These are phyloP conservation scores for Agrilus planipennis DNA, from an alignment of 1,140 invertebrate genomes.

Conservation along the genomic window DNA sequence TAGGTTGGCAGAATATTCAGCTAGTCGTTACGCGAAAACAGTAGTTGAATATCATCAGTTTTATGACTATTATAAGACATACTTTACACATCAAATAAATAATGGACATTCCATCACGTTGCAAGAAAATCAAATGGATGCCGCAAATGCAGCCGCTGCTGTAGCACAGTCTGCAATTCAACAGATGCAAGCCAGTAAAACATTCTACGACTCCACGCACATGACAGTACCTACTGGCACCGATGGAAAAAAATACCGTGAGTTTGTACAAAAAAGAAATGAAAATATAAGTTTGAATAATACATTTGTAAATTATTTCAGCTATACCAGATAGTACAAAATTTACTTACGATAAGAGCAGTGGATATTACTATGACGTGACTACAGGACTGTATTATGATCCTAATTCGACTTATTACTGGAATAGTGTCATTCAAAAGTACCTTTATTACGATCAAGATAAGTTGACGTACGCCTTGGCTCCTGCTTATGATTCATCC, in stretches of 20 bases:
- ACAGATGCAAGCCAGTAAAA: slow-evolving; percentile 52
- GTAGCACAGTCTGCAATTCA: slow-evolving; percentile 81
- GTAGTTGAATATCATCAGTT: slow-evolving; percentile 61
- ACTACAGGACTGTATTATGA: slow-evolving; percentile 91
- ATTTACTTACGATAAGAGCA: slow-evolving; percentile 90
- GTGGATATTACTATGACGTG: slow-evolving; percentile 94
- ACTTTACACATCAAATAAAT: slow-evolving; percentile 62
- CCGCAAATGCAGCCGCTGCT: slow-evolving; percentile 77
- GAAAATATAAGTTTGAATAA: not conserved
- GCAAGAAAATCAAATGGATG: slow-evolving; percentile 44
- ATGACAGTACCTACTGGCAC: slow-evolving; percentile 39
- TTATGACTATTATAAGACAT: slow-evolving; percentile 67
- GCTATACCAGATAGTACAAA: slow-evolving; percentile 78
- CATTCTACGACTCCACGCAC: slow-evolving; percentile 26
- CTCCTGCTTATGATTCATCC: slow-evolving; percentile 34
- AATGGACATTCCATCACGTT: slow-evolving; percentile 44
- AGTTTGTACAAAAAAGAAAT: slow-evolving; percentile 24
- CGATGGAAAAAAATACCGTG: slow-evolving; percentile 55
- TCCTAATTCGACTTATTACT: slow-evolving; percentile 86
- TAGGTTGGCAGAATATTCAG: slow-evolving; percentile 65
- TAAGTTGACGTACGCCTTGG: slow-evolving; percentile 68
- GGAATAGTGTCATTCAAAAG: slow-evolving; percentile 77
- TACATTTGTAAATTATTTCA: slow-evolving; percentile 21
- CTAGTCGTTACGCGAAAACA: slow-evolving; percentile 62
- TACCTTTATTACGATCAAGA: slow-evolving; percentile 93